Evolutionary conservation across 2,113 vertebrate species (phyloP), one percentile per base, ranked within the genome.

Genomic region (Planiliza haematocheilus): DNA sequence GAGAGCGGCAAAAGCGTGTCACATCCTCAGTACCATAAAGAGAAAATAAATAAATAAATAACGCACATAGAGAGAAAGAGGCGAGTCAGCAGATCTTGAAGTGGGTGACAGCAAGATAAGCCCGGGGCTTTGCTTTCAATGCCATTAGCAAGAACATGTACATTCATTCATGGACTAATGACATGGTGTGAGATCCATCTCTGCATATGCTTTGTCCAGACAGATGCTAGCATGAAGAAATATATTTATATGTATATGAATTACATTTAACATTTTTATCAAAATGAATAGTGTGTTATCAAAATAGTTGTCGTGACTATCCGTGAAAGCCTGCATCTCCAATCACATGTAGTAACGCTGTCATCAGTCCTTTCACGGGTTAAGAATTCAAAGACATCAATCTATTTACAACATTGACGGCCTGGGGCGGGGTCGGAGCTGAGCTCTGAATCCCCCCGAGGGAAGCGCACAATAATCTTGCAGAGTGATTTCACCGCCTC

Each of bases 301-400:
- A 55, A 64, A 36, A 69, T 10, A 46, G 49, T 45, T 67, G 43
- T 62, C 11, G 11, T 7, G 57, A 24, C 59, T 34, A 62, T 84
- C 58, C 38, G 68, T 77, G 79, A 87, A 81, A 77, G 17, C 41
- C 55, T 38, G 49, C 60, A 11, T 56, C n/a, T 46, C 56, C 4
- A 41, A 43, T 73, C 72, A 50, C 48, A 51, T 59, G n/a, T 12
- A 46, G 39, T 16, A 68, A 60, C 46, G 6, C 51, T 49, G 24
- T 83, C 71, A 75, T 61, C 51, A 21, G 36, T 66, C 72, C 51
- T 73, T 74, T 46, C 36, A 2, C 7, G 13, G 46, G n/a, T 61
- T 7, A 20, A 59, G 53, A 74, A 81, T 89, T 77, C 67, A 91
- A 88, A 90, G 85, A 74, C 76, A 83, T 85, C 81, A 82, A 86